These are phyloP conservation scores for Engraulis encrasicolus DNA, from an alignment of 2,113 vertebrate genomes.

Conservation along the genomic window DNA sequence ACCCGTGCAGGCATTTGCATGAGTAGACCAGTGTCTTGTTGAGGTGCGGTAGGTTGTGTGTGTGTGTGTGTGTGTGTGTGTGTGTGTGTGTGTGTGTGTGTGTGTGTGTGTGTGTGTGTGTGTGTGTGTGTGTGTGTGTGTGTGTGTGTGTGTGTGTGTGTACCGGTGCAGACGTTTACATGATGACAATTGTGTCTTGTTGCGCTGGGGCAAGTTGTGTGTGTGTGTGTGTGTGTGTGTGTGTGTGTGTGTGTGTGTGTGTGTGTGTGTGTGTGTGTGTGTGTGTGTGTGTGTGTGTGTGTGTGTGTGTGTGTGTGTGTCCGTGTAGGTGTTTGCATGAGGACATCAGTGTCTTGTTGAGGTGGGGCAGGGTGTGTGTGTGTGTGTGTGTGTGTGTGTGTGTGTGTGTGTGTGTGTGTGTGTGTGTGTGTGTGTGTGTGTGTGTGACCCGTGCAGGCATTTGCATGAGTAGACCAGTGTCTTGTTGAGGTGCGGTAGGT, in stretches of 20 bases:
- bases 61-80: conserved; percentile 73
- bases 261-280: too few relatives aligned
- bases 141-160: conserved; percentile 37
- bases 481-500: conserved; percentile 90
- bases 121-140: too few relatives aligned
- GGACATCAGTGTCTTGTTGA: too few relatives aligned
- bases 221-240: neutral
- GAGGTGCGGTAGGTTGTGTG: conserved; percentile 89
- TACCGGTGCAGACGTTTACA: conserved; percentile 93
- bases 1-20: conserved; percentile 93
- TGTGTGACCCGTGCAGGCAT: conserved; percentile 90
- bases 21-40: conserved; percentile 89
- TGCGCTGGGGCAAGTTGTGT: conserved; percentile 87
- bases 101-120: neutral
- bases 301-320: too few relatives aligned
- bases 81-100: conserved; percentile 19
- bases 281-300: too few relatives aligned
- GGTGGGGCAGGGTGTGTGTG: too few relatives aligned
- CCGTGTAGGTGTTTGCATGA: too few relatives aligned
- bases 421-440: conserved; percentile 22
- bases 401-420: neutral
- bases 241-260: too few relatives aligned
- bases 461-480: conserved; percentile 90
- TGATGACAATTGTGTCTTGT: conserved; percentile 87
- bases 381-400: too few relatives aligned